A percentile compares a stretch with the other conserved stretches of the same genome.
phyloP scores from a whole-genome alignment of 2,888 invertebrate species.

The Clistopyga incitator region DNA sequence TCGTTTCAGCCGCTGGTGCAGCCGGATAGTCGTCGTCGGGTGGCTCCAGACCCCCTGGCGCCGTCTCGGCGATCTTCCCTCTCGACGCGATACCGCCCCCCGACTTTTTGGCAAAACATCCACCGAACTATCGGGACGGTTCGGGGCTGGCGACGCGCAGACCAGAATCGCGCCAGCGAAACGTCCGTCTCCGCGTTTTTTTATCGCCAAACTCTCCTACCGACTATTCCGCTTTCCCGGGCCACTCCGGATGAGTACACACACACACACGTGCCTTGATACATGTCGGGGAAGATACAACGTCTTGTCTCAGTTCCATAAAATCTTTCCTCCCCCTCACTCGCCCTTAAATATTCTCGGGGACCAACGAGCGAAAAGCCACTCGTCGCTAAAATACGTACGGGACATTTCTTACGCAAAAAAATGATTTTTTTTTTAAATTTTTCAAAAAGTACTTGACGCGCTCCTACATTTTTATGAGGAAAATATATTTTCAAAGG shows the following conservation, averaged over 20 bases:
- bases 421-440: too few species aligned
- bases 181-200: slow-evolving; percentile 44
- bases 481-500: too few species aligned
- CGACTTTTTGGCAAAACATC: slow-evolving; percentile 82
- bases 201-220: slow-evolving; percentile 8
- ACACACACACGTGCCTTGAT: background rate
- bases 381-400: too few species aligned
- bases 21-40: slow-evolving; percentile 64
- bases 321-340: background rate
- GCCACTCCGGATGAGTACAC: slow-evolving; percentile 1
- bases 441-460: too few species aligned
- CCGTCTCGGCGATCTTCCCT: slow-evolving; percentile 80
- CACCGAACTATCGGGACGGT: slow-evolving; percentile 72
- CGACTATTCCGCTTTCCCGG: slow-evolving; percentile 6
- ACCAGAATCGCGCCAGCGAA: slow-evolving; percentile 58
- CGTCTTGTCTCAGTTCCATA: background rate
- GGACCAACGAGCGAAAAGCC: too few species aligned
- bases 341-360: too few species aligned
- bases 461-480: too few species aligned
- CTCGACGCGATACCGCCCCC: slow-evolving; percentile 28
- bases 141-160: slow-evolving; percentile 58
- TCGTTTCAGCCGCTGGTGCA: slow-evolving; percentile 35
- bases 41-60: slow-evolving; percentile 83
- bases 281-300: slow-evolving; percentile 2
- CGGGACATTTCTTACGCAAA: too few species aligned